phyloP scores from a whole-genome alignment of 2,113 vertebrate species.

The Anser brachyrhynchus region DNA sequence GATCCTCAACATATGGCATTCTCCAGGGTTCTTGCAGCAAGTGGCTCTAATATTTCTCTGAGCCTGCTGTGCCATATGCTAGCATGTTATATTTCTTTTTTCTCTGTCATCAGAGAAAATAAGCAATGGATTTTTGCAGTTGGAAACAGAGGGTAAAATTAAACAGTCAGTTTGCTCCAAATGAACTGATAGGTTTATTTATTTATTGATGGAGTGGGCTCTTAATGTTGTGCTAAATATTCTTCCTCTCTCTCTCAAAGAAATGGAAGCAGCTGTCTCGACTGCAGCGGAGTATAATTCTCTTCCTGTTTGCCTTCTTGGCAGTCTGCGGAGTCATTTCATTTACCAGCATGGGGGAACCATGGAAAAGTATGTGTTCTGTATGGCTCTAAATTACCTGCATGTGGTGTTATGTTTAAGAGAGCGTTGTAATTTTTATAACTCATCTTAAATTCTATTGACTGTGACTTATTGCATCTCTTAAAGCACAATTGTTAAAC shows the following conservation, averaged over 20 bases:
- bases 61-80: not conserved
- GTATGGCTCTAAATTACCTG: not conserved
- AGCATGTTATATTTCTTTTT: not conserved
- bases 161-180: not conserved
- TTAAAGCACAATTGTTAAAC: not conserved
- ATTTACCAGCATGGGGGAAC: slow-evolving; percentile 75
- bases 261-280: slow-evolving; percentile 96
- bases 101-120: not conserved
- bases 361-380: slow-evolving; percentile 80
- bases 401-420: not conserved
- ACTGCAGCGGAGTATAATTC: slow-evolving; percentile 87
- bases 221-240: not conserved
- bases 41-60: not conserved
- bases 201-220: not conserved
- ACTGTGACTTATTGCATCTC: not conserved
- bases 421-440: not conserved
- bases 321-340: slow-evolving; percentile 79
- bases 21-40: not conserved
- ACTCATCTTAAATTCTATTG: not conserved
- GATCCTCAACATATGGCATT: not conserved
- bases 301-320: slow-evolving; percentile 83
- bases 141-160: not conserved
- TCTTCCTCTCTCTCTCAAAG: slow-evolving; percentile 68
- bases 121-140: not conserved
- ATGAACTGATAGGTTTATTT: not conserved